A percentile compares a stretch with the other conserved stretches of the same genome.
These are phyloP conservation scores for Onchidella celtica DNA, from an alignment of 2,888 invertebrate species.

Conservation along the genomic window DNA sequence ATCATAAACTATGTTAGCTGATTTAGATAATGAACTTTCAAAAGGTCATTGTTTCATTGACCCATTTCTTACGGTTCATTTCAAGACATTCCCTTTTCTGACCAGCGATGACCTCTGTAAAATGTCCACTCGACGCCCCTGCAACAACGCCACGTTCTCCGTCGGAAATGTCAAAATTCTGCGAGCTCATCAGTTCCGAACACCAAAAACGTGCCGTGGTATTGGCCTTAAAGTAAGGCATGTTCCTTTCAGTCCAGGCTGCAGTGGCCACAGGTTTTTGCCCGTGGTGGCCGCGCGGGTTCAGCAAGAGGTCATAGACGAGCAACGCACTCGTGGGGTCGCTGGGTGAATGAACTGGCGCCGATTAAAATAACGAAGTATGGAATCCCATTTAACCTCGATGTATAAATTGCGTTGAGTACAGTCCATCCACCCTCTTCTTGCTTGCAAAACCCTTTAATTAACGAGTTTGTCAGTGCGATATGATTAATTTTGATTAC, in stretches of 20 bases:
- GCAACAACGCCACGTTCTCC: no score
- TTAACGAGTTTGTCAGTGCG: no score
- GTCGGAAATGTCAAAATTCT: not conserved
- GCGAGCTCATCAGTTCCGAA: constrained; percentile 3
- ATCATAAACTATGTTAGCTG: no score
- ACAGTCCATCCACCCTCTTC: no score
- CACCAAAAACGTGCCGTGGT: not conserved
- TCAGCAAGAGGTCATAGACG: constrained; percentile 24
- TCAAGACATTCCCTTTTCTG: no score
- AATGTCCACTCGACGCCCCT: no score
- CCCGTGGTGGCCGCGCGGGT: not conserved
- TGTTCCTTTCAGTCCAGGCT: not conserved
- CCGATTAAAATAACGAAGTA: not conserved
- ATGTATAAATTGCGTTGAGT: no score
- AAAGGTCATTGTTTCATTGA: no score
- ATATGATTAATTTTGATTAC: no score
- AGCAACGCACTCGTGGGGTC: constrained; percentile 25
- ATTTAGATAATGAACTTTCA: no score
- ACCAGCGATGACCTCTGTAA: no score
- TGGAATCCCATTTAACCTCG: not conserved
- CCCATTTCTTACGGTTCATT: not conserved
- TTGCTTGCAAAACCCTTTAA: no score
- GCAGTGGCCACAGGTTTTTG: constrained; percentile 18
- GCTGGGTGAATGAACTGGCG: constrained; percentile 39
- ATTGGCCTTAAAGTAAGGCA: not conserved